Evolutionary conservation across 2,888 invertebrate genomes (phyloP).

Genomic region (Melanostoma mellinum): DNA sequence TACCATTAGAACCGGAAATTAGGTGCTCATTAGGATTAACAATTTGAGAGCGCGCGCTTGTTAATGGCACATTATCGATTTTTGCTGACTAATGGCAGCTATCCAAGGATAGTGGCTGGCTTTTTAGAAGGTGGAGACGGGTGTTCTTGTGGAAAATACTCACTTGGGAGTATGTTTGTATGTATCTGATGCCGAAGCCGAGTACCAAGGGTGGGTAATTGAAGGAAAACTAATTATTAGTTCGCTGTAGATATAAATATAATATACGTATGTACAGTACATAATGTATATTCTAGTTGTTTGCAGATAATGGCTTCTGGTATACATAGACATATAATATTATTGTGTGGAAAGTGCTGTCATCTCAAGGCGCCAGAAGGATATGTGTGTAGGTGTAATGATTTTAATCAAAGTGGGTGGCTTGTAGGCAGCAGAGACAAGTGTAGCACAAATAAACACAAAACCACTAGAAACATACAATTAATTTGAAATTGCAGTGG

Average conservation of each 20-base stretch:
- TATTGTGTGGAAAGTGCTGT: constrained; percentile 33
- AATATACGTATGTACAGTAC: background rate
- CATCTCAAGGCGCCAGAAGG: constrained; percentile 68
- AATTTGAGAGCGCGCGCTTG: constrained; percentile 49
- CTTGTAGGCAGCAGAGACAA: constrained; percentile 55
- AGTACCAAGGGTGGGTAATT: constrained; percentile 51
- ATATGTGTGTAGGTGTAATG: constrained; percentile 43
- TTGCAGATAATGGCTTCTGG: background rate
- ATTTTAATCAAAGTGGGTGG: constrained; percentile 58
- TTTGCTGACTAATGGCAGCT: constrained; percentile 52
- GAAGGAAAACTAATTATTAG: constrained; percentile 71
- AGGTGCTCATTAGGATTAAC: constrained; percentile 71
- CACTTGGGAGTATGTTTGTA: background rate
- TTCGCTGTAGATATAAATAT: constrained; percentile 37
- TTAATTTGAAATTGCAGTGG: constrained; percentile 53
- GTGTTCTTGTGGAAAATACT: background rate
- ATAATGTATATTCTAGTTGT: background rate
- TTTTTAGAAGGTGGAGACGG: background rate
- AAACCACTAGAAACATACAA: constrained; percentile 61
- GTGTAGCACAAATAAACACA: constrained; percentile 62
- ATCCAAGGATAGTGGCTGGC: constrained; percentile 36
- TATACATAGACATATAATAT: background rate
- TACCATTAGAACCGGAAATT: constrained; percentile 65
- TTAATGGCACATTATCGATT: constrained; percentile 71
- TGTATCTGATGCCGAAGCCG: constrained; percentile 16